These are phyloP conservation scores for Callithrix jacchus DNA, from an alignment of 2,113 vertebrate species.

Conservation along the genomic window DNA sequence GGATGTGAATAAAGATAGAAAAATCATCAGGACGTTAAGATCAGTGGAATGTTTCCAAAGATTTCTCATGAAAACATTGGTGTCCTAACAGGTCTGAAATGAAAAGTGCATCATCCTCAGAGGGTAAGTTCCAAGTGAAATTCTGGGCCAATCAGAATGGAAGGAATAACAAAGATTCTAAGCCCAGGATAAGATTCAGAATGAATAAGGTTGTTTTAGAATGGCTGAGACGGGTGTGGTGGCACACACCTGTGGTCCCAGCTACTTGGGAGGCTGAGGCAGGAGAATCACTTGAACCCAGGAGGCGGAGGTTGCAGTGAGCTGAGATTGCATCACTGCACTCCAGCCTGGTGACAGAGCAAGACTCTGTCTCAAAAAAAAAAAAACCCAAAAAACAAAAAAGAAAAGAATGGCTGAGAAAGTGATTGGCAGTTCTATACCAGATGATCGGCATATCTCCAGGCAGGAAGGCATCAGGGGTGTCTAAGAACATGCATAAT, in stretches of 20 bases:
- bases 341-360: too few species aligned
- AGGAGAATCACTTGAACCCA: too few species aligned
- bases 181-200: background rate
- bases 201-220: background rate
- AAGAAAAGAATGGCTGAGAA: background rate
- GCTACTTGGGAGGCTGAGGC: too few species aligned
- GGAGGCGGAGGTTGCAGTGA: too few species aligned
- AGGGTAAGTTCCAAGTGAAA: background rate
- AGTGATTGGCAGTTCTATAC: too few species aligned
- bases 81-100: background rate
- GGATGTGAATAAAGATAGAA: background rate
- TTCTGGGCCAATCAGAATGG: background rate
- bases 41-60: background rate
- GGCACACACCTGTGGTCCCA: too few species aligned
- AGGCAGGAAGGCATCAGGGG: background rate
- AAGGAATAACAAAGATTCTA: background rate
- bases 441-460: background rate
- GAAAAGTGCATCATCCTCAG: background rate
- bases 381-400: too few species aligned
- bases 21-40: background rate
- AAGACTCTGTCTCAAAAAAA: too few species aligned
- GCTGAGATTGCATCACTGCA: too few species aligned
- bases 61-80: background rate
- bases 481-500: fast-evolving
- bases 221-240: background rate